Evolutionary conservation across 2,113 vertebrate genomes (phyloP).

Genomic region (Gorsachius goisagi): DNA sequence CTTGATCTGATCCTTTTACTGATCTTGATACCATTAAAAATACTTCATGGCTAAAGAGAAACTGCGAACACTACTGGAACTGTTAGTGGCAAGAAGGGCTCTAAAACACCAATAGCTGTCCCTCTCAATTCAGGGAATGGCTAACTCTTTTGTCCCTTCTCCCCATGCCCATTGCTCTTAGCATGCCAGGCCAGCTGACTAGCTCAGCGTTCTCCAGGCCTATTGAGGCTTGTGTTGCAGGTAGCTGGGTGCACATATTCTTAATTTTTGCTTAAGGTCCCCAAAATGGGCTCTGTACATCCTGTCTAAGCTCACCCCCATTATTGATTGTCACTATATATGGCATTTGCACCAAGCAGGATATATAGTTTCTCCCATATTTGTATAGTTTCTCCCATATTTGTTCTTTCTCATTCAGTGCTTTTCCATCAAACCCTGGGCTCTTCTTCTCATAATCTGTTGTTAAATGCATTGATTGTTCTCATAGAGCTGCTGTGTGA

Average conservation of each 20-base stretch:
- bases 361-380: background rate
- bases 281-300: background rate
- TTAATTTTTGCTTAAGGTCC: background rate
- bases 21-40: background rate
- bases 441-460: background rate
- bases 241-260: background rate
- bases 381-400: background rate
- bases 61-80: background rate
- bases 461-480: background rate
- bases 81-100: background rate
- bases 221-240: background rate
- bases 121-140: background rate
- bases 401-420: background rate
- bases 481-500: background rate
- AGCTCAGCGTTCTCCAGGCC: accelerated
- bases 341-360: background rate
- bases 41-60: background rate
- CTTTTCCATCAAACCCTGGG: background rate
- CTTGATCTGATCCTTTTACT: background rate
- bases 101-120: background rate
- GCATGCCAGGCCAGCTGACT: background rate
- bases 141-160: background rate
- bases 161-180: background rate
- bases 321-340: background rate
- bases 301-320: background rate